Base-by-base conservation (phyloP, 2,888 invertebrate species). In the Gonocerus acuteangulatus region DNA sequence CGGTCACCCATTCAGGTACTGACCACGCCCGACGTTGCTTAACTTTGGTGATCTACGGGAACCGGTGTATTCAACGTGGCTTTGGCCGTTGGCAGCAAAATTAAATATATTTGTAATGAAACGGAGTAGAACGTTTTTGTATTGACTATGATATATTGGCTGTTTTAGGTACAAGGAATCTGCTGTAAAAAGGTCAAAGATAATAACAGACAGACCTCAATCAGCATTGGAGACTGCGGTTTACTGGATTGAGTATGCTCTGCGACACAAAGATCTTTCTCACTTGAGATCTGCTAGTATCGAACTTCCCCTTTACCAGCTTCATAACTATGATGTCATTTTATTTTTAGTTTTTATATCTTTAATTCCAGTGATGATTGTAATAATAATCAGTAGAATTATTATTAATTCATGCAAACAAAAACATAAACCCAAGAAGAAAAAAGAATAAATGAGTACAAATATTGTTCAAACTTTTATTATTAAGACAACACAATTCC, bases 201-300 rank as follows among this genome's bases (percentile, higher is more conserved):
- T 66, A n/a, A 64, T 68, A 39, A 62, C 63, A 6, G 83, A 84
- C 69, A 75, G 83, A 21, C 80, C 80, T 0, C 70, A 78, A 69
- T 74, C 76, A 15, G 79, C 84, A 0, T 68, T 83, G 62, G 81
- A 83, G 36, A 79, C 78, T 21, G 80, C 81, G 0, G 73, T 82
- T 1, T 83, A 81, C 72, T 84, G 83, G 83, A 77, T 80, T 49
- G 84, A 84, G 71, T 82, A 83, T 66, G 79, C 82, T 0, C 72
- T 80, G 9, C 76, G 81, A 32, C 80, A 82, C 67, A 77, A 78
- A 61, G 82, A 82, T 1, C 65, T 67, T 6, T 11, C 47, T 11
- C 68, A 68, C 51, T 64, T 72, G 6, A 62, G 68, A 47, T 66
- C 69, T 13, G 67, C 69, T 1, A 68, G 70, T 2, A 58, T 68